Evolutionary conservation across 2,888 invertebrate species (phyloP), one percentile per base, ranked within the genome.

Genomic region (Tipula helvola): DNA sequence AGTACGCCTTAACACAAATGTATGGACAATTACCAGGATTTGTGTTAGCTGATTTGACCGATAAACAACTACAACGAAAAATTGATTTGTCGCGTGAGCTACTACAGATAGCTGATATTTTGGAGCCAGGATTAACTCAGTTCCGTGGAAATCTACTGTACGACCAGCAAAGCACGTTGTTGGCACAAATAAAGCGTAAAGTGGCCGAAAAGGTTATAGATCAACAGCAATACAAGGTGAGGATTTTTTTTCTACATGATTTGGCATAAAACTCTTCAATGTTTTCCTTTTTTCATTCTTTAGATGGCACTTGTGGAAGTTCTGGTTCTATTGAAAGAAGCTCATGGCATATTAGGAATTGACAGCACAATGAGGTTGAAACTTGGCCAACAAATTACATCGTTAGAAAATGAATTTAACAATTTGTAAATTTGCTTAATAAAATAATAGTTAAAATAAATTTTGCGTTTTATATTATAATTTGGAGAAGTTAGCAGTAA

Each of bases 1-100:
- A 96, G 89, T 93, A 95, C 89, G 94, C 94, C 3, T 91, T 96
- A 47, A 92, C 93, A 86, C 95, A 96, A 90, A 92, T 95, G 88
- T 95, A 95, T 89, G 95, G 95, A 87, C 94, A 93, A 90, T 91
- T 91, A 5, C 92, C 93, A 87, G 94, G 93, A 88, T 94, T 92
- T 89, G 89, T 89, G 44, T 91, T 94, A 86, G 16, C 87, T 94
- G 95, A 95, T 87, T 90, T 95, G 5, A 91, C 93, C 13, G 93
- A 93, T 71, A 90, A 92, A 12, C 91, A 93, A 0, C 89, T 95
- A 0, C 90, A 92, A 86, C 92, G 95, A 36, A 95, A 95, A 90
- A 91, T 94, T 41, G 93, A 93, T 41, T 91, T 95, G 0, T 95
- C 95, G 88, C 92, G 94, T 86, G 95, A 96, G 87, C 91, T 96